phyloP scores from a whole-genome alignment of 2,113 vertebrate species.

The Sceloporus tristichus region DNA sequence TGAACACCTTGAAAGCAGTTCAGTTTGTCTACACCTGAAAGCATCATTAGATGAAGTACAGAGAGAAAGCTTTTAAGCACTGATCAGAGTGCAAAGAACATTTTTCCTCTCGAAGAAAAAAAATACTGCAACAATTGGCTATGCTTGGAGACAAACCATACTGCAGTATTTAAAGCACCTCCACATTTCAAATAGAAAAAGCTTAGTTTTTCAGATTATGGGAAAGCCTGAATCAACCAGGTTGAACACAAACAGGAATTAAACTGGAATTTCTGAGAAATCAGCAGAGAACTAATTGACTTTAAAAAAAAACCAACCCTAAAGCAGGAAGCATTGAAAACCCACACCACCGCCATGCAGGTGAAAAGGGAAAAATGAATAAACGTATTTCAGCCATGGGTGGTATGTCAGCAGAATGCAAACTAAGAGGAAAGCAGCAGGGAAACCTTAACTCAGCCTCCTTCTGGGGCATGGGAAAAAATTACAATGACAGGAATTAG shows the following conservation, averaged over 20 bases:
- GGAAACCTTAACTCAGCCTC: background rate
- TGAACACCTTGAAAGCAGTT: conserved; percentile 72
- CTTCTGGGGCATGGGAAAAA: background rate
- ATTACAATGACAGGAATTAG: background rate
- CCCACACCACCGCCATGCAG: too few relatives aligned
- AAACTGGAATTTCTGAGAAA: conserved; percentile 23
- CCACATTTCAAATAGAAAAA: conserved; percentile 28
- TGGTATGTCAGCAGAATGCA: background rate
- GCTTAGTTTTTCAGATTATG: conserved; percentile 22
- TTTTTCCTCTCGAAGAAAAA: conserved; percentile 51
- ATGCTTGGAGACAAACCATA: conserved; percentile 46
- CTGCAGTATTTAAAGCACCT: background rate
- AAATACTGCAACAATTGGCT: background rate
- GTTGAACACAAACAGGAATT: background rate
- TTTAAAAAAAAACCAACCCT: background rate
- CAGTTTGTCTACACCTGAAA: conserved; percentile 58
- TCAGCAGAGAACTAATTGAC: rapidly evolving
- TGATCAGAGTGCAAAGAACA: conserved; percentile 53
- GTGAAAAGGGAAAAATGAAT: too few relatives aligned
- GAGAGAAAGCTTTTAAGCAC: conserved; percentile 30
- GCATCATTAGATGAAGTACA: conserved; percentile 47
- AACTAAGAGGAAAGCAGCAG: background rate
- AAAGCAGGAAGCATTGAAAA: background rate
- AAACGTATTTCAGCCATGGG: too few relatives aligned
- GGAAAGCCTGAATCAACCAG: conserved; percentile 1